A percentile compares a stretch with the other conserved stretches of the same genome.
Evolutionary conservation across 1,140 invertebrate species (phyloP).

Genomic region (Scaptomyza hsui): DNA sequence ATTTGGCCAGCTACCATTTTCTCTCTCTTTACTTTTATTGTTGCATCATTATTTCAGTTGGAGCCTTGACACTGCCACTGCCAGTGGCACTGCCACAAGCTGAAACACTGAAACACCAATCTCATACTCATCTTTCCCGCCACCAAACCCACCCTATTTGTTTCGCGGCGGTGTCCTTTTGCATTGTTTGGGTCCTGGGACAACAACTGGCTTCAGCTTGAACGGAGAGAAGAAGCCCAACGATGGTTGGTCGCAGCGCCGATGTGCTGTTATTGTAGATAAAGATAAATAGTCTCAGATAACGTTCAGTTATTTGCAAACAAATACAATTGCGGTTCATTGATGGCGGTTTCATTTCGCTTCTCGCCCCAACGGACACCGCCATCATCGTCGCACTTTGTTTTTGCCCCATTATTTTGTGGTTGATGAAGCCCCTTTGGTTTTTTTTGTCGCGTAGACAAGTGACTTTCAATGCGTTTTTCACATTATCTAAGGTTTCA

Average conservation of each 20-base stretch:
- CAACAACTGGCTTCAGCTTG: conserved; percentile 4
- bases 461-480: conserved; percentile 1
- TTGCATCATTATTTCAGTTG: conserved; percentile 81
- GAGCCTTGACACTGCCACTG: conserved; percentile 77
- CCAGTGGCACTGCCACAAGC: conserved; percentile 6
- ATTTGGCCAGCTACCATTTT: conserved; percentile 21
- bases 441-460: conserved; percentile 9
- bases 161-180: conserved; percentile 51
- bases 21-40: conserved; percentile 63
- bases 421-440: conserved; percentile 25
- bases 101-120: conserved; percentile 16
- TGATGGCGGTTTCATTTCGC: conserved; percentile 75
- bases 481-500: background rate
- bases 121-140: background rate
- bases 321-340: conserved; percentile 83
- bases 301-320: conserved; percentile 82
- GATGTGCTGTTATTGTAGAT: conserved; percentile 68
- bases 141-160: conserved; percentile 2
- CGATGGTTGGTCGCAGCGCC: background rate
- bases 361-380: conserved; percentile 19
- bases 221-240: conserved; percentile 4
- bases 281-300: conserved; percentile 82
- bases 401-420: conserved; percentile 56
- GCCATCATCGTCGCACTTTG: background rate
- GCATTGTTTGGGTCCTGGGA: conserved; percentile 54